A percentile compares a stretch with the other conserved stretches of the same genome.
phyloP scores from a whole-genome alignment of 2,113 vertebrate genomes.

The Channa maculata region DNA sequence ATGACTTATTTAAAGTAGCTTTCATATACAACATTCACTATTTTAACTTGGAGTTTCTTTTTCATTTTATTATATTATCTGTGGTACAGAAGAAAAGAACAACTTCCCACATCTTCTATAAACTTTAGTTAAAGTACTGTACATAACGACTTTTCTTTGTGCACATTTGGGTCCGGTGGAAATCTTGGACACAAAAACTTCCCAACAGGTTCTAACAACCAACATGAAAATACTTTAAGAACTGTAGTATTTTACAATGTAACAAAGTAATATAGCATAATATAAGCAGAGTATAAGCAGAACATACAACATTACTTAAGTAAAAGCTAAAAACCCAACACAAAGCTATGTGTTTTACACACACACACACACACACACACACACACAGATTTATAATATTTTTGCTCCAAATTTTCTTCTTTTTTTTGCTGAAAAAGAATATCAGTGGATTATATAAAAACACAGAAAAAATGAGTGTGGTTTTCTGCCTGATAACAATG shows the following conservation, averaged over 20 bases:
- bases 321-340: slow-evolving; percentile 31
- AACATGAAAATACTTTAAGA: slow-evolving; percentile 45
- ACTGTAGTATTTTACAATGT: slow-evolving; percentile 38
- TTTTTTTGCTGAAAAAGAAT: not conserved
- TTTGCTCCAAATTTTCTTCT: not conserved
- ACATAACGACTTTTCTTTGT: slow-evolving; percentile 37
- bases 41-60: not conserved
- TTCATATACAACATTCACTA: no score
- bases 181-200: slow-evolving; percentile 23
- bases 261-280: slow-evolving; percentile 36
- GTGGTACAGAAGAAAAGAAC: slow-evolving; percentile 42
- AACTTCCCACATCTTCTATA: slow-evolving; percentile 38
- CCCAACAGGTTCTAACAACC: slow-evolving; percentile 17
- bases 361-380: no score
- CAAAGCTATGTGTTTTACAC: slow-evolving; percentile 14
- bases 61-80: slow-evolving; percentile 48
- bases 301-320: slow-evolving; percentile 29
- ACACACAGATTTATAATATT: not conserved
- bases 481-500: slow-evolving; percentile 11
- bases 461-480: not conserved
- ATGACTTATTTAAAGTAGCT: no score
- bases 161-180: slow-evolving; percentile 26
- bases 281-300: slow-evolving; percentile 18
- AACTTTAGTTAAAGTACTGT: slow-evolving; percentile 18
- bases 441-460: slow-evolving; percentile 8